These are phyloP conservation scores for Geopemphigus sp. DNA, from an alignment of 1,140 invertebrate species.

Conservation along the genomic window DNA sequence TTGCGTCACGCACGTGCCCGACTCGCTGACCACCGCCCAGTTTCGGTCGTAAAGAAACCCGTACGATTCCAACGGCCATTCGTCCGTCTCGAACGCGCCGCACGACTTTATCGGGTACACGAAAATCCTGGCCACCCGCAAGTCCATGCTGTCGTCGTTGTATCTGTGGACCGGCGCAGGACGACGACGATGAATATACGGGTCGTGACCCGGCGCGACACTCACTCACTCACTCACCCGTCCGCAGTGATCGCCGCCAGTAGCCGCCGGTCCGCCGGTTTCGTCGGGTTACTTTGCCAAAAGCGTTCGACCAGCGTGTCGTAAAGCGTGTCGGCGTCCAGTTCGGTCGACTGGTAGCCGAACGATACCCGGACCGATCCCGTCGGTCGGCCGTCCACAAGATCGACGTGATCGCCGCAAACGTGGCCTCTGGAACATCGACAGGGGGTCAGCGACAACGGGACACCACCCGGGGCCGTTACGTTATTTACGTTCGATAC, in stretches of 20 bases:
- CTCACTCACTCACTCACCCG: background rate
- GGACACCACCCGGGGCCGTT: too few relatives aligned
- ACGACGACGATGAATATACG: too few relatives aligned
- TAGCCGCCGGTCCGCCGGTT: background rate
- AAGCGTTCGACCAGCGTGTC: constrained; percentile 58
- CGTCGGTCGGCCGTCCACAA: constrained; percentile 85
- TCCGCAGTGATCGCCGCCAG: background rate
- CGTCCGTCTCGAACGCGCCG: constrained; percentile 68
- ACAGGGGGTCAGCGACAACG: too few relatives aligned
- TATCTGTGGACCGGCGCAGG: too few relatives aligned
- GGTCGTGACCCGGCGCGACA: too few relatives aligned
- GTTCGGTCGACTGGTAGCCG: constrained; percentile 80
- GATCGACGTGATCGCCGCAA: constrained; percentile 86
- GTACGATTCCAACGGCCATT: constrained; percentile 56
- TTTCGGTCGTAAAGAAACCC: constrained; percentile 85
- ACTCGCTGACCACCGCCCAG: constrained; percentile 84
- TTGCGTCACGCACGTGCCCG: constrained; percentile 81
- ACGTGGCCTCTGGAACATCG: constrained; percentile 87
- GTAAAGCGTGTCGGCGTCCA: constrained; percentile 72
- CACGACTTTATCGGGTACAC: constrained; percentile 95
- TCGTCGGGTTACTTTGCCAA: background rate
- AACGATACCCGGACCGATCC: constrained; percentile 91
- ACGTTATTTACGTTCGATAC: background rate
- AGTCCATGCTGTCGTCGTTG: constrained; percentile 8
- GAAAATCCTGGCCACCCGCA: constrained; percentile 64